phyloP scores from a whole-genome alignment of 2,797 vertebrate genomes.

The Alectoris magna region DNA sequence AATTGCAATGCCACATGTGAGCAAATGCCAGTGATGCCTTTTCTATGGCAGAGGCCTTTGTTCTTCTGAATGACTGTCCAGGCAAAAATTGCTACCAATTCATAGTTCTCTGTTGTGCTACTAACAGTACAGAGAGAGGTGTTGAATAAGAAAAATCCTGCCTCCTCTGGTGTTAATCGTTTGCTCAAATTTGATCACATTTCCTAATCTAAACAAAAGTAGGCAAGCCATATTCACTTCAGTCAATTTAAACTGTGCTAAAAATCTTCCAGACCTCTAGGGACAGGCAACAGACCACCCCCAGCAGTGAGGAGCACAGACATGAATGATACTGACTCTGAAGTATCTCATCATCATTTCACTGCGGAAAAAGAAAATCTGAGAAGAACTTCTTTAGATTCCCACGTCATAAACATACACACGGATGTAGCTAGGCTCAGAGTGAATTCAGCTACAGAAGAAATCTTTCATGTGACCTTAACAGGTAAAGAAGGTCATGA shows the following conservation, averaged over 20 bases:
- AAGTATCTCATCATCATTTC: neutral
- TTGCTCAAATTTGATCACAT: neutral
- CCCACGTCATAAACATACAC: neutral
- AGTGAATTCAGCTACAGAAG: neutral
- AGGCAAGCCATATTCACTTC: neutral
- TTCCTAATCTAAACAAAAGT: neutral
- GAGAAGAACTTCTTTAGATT: neutral
- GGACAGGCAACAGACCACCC: neutral
- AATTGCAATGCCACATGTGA: neutral
- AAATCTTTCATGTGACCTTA: neutral
- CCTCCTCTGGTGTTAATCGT: neutral
- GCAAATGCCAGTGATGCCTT: neutral
- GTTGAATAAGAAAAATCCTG: neutral
- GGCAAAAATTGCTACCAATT: neutral
- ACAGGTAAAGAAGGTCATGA: neutral
- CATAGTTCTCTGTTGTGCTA: neutral
- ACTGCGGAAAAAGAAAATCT: neutral
- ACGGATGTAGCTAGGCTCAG: neutral
- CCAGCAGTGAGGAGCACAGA: neutral
- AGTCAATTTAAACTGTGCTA: neutral
- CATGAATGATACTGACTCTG: neutral
- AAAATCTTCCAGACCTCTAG: neutral
- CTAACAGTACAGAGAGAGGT: neutral
- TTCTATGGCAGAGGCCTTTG: neutral
- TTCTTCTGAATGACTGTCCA: neutral